Conservation (phyloP, 2,797 vertebrate genomes). For the Notolabrus celidotus region DNA sequence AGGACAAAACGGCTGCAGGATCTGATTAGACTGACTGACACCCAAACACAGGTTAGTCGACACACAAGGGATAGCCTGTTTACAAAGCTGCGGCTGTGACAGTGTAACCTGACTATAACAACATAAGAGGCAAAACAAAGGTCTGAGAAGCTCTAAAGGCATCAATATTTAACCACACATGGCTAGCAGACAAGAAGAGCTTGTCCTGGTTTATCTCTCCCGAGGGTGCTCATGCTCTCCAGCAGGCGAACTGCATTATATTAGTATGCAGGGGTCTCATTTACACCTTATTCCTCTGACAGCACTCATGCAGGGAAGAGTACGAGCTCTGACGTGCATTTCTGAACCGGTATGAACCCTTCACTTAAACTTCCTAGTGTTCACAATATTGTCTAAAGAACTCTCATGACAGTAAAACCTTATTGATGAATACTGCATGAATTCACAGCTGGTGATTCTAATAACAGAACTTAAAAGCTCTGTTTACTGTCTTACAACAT, state of each 20-base stretch:
- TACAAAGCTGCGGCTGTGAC: slow-evolving; percentile 45
- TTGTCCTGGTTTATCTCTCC: slow-evolving; percentile 60
- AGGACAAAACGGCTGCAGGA: slow-evolving; percentile 53
- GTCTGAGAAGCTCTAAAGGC: slow-evolving; percentile 45
- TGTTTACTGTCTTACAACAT: slow-evolving; percentile 15
- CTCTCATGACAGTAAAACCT: slow-evolving; percentile 6
- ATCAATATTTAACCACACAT: slow-evolving; percentile 73
- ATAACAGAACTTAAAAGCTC: neutral
- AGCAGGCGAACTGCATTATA: slow-evolving; percentile 62
- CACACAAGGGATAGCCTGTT: slow-evolving; percentile 56
- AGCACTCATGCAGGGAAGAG: slow-evolving; percentile 13
- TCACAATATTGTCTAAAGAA: neutral
- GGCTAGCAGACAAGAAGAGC: slow-evolving; percentile 49
- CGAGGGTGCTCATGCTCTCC: slow-evolving; percentile 39
- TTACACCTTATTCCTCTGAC: slow-evolving; percentile 57
- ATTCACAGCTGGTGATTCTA: slow-evolving; percentile 16
- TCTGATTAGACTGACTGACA: slow-evolving; percentile 73
- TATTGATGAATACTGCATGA: slow-evolving; percentile 27
- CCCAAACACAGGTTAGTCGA: slow-evolving; percentile 48
- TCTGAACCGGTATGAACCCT: slow-evolving; percentile 19
- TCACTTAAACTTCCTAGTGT: slow-evolving; percentile 12
- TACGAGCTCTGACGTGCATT: slow-evolving; percentile 20
- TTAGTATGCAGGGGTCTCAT: slow-evolving; percentile 59
- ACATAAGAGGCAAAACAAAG: slow-evolving; percentile 62
- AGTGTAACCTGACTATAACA: slow-evolving; percentile 51